Evolutionary conservation across 2,888 invertebrate species (phyloP).

Genomic region (Argyra leucocephala): DNA sequence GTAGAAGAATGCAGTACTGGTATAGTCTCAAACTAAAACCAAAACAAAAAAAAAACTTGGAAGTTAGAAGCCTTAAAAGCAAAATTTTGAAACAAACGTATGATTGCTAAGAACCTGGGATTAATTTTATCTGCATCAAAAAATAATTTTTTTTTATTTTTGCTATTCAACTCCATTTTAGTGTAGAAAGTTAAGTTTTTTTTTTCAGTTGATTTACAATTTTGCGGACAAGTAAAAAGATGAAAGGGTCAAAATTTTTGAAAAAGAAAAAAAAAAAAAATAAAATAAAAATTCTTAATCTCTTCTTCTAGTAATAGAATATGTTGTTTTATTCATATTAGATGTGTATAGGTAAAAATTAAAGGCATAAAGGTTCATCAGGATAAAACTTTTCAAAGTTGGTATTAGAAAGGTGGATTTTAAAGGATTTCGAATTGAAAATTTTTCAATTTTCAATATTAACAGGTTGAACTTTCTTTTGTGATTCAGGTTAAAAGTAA

Average conservation of each 20-base stretch:
- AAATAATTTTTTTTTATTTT: background rate
- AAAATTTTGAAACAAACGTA: too few species aligned
- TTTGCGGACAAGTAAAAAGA: slow-evolving; percentile 4
- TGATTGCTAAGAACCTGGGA: background rate
- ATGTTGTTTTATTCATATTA: background rate
- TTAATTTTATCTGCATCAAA: slow-evolving; percentile 6
- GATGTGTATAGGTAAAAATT: background rate
- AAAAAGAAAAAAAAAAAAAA: background rate
- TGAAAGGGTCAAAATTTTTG: background rate
- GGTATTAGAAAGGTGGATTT: background rate
- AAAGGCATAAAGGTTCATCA: too few species aligned
- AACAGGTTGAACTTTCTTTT: too few species aligned
- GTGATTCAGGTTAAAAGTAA: too few species aligned
- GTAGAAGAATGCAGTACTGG: too few species aligned
- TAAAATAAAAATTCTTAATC: background rate
- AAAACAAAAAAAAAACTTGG: too few species aligned
- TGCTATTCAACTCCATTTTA: too few species aligned
- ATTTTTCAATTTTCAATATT: background rate
- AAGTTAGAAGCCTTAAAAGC: too few species aligned
- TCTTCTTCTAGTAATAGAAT: background rate
- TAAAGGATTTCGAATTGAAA: background rate
- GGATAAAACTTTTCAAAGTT: too few species aligned
- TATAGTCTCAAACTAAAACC: too few species aligned
- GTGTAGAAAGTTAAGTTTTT: background rate
- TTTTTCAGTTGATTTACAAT: background rate